Evolutionary conservation across 1,140 invertebrate genomes (phyloP).

Genomic region (Halyomorpha halys): DNA sequence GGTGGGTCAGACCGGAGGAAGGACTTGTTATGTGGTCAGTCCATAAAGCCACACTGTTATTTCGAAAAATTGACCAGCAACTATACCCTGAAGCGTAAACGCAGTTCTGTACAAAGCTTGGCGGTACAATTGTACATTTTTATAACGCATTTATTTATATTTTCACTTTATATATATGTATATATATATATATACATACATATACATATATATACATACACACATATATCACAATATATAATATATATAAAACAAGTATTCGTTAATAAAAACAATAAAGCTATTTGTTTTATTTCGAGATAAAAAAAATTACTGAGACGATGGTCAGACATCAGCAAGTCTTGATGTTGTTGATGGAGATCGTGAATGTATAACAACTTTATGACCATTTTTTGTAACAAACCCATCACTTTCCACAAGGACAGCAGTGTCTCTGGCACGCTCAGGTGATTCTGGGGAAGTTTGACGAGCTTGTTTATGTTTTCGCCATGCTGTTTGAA

Average conservation of each 20-base stretch:
- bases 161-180: background rate
- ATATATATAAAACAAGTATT: no score
- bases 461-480: conserved; percentile 59
- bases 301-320: conserved; percentile 15
- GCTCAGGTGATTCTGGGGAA: conserved; percentile 33
- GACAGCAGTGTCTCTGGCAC: conserved; percentile 60
- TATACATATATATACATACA: no score
- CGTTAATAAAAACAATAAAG: conserved; percentile 16
- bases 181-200: no score
- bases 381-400: conserved; percentile 72
- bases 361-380: conserved; percentile 76
- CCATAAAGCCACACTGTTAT: conserved; percentile 10
- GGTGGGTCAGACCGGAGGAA: conserved; percentile 12
- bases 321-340: conserved; percentile 64
- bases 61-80: conserved; percentile 22
- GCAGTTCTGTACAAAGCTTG: conserved; percentile 15
- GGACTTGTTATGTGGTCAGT: conserved; percentile 18
- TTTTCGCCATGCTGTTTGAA: conserved; percentile 87
- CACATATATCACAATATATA: no score
- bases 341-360: conserved; percentile 69
- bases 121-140: conserved; percentile 23
- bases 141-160: conserved; percentile 8
- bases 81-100: conserved; percentile 14
- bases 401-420: conserved; percentile 70
- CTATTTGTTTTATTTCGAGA: conserved; percentile 11